These are phyloP conservation scores for Syngnathoides biaculeatus DNA, from an alignment of 2,113 vertebrate species.

Conservation along the genomic window DNA sequence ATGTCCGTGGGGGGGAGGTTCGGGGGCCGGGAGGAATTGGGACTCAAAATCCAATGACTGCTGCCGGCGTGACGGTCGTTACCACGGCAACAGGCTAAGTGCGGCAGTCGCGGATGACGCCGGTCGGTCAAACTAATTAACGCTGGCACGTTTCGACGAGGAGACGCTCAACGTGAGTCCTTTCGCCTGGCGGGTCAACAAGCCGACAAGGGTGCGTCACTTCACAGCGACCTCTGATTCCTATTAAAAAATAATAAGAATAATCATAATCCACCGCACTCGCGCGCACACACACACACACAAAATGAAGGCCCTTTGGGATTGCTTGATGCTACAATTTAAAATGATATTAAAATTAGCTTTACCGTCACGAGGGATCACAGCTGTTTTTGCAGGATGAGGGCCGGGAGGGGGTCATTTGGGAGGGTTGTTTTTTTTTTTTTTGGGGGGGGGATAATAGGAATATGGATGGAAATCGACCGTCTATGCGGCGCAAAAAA, in stretches of 20 bases:
- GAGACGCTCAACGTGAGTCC: neutral
- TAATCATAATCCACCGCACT: too few relatives aligned
- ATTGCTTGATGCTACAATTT: slow-evolving; percentile 38
- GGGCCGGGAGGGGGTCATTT: neutral
- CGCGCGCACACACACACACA: slow-evolving; percentile 5
- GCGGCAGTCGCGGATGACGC: neutral
- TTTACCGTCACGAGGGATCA: neutral
- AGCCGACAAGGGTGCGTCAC: neutral
- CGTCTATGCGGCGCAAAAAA: slow-evolving; percentile 29
- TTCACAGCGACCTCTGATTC: neutral
- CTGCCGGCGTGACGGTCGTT: neutral
- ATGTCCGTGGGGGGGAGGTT: too few relatives aligned
- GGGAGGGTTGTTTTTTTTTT: neutral
- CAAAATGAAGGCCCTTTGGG: slow-evolving; percentile 22
- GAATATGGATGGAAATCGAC: neutral
- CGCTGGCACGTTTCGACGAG: neutral
- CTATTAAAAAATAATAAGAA: neutral
- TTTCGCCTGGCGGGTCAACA: neutral
- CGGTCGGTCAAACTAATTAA: neutral
- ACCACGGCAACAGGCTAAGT: neutral
- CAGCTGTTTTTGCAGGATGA: slow-evolving; percentile 24
- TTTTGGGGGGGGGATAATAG: too few relatives aligned
- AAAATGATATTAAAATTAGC: slow-evolving; percentile 40
- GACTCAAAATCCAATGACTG: neutral
- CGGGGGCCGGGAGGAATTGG: too few relatives aligned